These are phyloP conservation scores for Passer montanus DNA, from an alignment of 2,113 vertebrate species.

Conservation along the genomic window DNA sequence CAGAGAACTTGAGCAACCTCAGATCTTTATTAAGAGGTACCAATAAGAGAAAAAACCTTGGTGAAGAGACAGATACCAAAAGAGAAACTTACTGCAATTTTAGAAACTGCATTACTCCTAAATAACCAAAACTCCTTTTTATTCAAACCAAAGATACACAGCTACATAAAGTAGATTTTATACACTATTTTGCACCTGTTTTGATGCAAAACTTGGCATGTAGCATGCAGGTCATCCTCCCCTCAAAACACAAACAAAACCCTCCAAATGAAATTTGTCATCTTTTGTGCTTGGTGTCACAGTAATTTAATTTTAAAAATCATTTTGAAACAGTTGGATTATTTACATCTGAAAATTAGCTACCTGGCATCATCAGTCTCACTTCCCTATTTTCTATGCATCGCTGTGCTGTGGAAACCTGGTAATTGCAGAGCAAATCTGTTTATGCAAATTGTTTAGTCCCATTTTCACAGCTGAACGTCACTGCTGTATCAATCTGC, in stretches of 20 bases:
- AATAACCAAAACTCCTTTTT: neutral
- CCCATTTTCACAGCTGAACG: neutral
- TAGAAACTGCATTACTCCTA: neutral
- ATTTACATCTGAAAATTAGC: neutral
- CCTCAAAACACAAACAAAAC: neutral
- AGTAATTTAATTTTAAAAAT: neutral
- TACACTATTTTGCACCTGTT: neutral
- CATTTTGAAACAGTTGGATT: neutral
- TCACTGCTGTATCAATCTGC: neutral
- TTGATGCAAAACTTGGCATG: neutral
- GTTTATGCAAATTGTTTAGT: neutral
- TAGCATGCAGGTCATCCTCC: neutral
- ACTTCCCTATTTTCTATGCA: neutral
- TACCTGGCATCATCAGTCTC: neutral
- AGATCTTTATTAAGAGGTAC: neutral
- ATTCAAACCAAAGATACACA: neutral
- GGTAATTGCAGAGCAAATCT: conserved; percentile 3
- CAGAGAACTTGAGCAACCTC: neutral
- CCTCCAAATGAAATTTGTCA: neutral
- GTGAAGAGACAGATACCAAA: neutral
- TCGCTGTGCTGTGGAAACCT: neutral
- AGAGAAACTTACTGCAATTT: neutral
- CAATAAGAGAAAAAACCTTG: neutral
- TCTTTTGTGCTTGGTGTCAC: neutral
- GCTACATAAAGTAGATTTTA: neutral